Evolutionary conservation across 2,888 invertebrate genomes (phyloP), one percentile per base, ranked within the genome.

Genomic region (Zhuqinia jingwanae): DNA sequence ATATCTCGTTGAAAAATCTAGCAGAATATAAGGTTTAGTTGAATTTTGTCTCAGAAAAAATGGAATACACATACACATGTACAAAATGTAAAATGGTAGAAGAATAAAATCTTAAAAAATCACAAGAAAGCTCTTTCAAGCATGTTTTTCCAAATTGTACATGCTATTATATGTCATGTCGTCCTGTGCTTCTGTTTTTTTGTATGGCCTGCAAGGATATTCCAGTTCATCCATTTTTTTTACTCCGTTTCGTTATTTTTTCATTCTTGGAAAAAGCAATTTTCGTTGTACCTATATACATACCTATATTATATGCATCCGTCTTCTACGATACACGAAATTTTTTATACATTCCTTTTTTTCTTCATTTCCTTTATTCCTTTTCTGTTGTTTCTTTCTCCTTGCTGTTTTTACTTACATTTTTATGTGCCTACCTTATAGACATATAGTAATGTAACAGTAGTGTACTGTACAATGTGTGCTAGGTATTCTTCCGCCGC

Each of bases 181-280:
- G 76, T 36, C 8, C 36, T 36, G 8, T 36, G 36, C 36, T 8
- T 36, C 8, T 8, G 8, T 36, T 8, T 36, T 36, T 8, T 3
- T 45, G 63, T 73, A 50, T 25, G 50, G n/a, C 20, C 47, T 22
- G 73, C 47, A 22, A 73, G 50, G 42, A 27, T 47, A 58, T 80
- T 36, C 56, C 22, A 25, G 36, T 81, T 68, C 30, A 76, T 76
- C 76, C 83, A 17, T 76, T 70, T 47, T 70, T 83, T 75, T 65
- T 82, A 22, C 63, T 65, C 17, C 63, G 75, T 70, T 80, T 82
- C 65, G 25, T 83, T 36, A 75, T 53, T 53, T 83, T 53, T 83
- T 75, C 58, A 47, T 27, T 60, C 27, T 53, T 75, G 53, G 63
- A 63, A 76, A 36, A 82, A 76, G 76, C 83, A 83, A 83, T 83